Conservation (phyloP, 2,797 vertebrate species). For the Oryzias sinensis region DNA sequence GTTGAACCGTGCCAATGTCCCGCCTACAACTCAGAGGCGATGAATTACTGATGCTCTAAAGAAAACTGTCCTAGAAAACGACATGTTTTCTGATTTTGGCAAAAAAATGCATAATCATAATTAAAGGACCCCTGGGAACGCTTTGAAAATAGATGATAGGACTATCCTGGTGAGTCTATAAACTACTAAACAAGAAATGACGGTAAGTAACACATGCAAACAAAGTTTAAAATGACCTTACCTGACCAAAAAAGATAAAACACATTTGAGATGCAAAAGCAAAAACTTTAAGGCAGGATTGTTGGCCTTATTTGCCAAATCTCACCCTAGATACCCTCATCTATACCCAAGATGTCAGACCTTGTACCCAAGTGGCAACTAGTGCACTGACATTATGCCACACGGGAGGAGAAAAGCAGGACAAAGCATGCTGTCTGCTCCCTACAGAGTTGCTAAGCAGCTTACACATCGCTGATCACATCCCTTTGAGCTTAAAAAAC, state of each 20-base stretch:
- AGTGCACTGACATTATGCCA: conserved; percentile 44
- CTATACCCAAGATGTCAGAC: conserved; percentile 4
- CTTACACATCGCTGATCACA: conserved; percentile 76
- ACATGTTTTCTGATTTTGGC: no score
- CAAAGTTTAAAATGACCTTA: no score
- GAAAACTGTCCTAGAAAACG: no score
- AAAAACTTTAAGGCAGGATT: not conserved
- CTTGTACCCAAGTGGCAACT: conserved; percentile 28
- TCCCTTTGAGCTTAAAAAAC: conserved; percentile 61
- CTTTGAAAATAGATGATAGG: no score
- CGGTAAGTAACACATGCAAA: no score
- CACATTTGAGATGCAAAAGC: not conserved
- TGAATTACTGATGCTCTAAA: no score
- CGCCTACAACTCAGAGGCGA: no score
- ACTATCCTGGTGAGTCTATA: no score
- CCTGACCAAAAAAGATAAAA: not conserved
- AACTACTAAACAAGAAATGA: no score
- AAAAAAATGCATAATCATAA: no score
- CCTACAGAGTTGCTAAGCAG: conserved; percentile 72
- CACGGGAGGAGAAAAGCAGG: conserved; percentile 45
- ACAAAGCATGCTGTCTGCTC: conserved; percentile 57
- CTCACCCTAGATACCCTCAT: conserved; percentile 1
- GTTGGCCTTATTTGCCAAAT: not conserved
- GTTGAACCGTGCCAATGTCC: no score
- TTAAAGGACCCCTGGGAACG: no score